A percentile compares a stretch with the other conserved stretches of the same genome.
These are phyloP conservation scores for Parascotia fuliginaria DNA, from an alignment of 2,888 invertebrate genomes.

Conservation along the genomic window DNA sequence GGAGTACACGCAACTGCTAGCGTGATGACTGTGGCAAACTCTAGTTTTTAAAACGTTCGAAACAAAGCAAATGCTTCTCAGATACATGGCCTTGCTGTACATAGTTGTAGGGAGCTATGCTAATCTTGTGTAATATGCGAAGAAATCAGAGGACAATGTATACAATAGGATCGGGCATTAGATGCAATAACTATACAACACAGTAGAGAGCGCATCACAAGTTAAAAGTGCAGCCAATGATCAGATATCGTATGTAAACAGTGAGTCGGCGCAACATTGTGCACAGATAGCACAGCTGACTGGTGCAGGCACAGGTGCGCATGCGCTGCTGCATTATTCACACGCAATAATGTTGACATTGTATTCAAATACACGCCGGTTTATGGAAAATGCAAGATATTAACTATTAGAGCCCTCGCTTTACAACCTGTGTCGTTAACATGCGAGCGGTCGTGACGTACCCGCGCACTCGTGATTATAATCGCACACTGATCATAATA, in stretches of 20 bases:
- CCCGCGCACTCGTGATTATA: constrained; percentile 4
- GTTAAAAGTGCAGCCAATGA: neutral
- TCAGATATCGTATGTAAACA: constrained; percentile 13
- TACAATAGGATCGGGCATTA: constrained; percentile 2
- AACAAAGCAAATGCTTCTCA: too few species aligned
- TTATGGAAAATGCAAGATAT: constrained; percentile 39
- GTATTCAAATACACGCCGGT: constrained; percentile 43
- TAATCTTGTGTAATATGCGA: neutral
- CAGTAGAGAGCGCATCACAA: neutral
- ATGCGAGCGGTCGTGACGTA: neutral
- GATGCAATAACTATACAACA: neutral
- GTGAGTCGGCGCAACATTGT: too few species aligned
- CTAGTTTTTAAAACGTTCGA: too few species aligned
- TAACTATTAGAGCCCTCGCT: constrained; percentile 5
- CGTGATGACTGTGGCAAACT: too few species aligned
- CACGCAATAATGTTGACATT: constrained; percentile 41
- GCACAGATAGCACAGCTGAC: too few species aligned
- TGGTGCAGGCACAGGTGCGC: neutral
- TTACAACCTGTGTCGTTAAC: constrained; percentile 1
- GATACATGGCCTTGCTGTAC: neutral
- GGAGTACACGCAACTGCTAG: too few species aligned
- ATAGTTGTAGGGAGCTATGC: neutral
- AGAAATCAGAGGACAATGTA: neutral
- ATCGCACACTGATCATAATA: constrained; percentile 7
- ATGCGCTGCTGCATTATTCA: constrained; percentile 39